Conservation (phyloP, 2,113 vertebrate species). For the Apodemus speciosus region DNA sequence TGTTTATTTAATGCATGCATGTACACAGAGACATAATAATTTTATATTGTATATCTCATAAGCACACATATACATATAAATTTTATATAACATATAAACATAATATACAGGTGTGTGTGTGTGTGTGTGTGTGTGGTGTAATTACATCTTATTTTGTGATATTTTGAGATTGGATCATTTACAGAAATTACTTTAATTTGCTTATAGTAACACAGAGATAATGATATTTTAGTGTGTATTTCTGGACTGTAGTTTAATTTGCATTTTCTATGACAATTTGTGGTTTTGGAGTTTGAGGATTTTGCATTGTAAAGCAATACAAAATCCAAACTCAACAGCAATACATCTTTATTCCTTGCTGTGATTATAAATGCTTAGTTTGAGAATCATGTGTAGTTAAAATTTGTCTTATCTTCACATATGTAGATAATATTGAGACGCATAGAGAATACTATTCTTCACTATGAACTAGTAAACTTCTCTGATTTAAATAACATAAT, state of each 20-base stretch:
- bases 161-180: neutral
- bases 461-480: neutral
- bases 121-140: neutral
- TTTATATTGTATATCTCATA: neutral
- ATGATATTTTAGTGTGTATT: neutral
- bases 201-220: neutral
- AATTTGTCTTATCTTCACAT: accelerated
- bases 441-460: neutral
- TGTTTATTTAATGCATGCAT: neutral
- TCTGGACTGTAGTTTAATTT: neutral
- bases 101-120: too few relatives aligned
- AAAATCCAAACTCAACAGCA: too few relatives aligned
- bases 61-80: too few relatives aligned
- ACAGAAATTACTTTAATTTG: conserved; percentile 9
- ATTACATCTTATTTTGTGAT: neutral
- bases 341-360: neutral
- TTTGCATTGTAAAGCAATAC: conserved; percentile 6
- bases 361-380: conserved; percentile 19
- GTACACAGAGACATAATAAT: neutral
- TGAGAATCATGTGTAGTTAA: neutral
- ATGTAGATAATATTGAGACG: neutral
- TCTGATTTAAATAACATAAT: neutral
- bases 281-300: conserved; percentile 6
- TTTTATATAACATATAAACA: too few relatives aligned
- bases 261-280: conserved; percentile 30